Evolutionary conservation across 2,888 invertebrate species (phyloP).

Genomic region (Heliconius charithonia): DNA sequence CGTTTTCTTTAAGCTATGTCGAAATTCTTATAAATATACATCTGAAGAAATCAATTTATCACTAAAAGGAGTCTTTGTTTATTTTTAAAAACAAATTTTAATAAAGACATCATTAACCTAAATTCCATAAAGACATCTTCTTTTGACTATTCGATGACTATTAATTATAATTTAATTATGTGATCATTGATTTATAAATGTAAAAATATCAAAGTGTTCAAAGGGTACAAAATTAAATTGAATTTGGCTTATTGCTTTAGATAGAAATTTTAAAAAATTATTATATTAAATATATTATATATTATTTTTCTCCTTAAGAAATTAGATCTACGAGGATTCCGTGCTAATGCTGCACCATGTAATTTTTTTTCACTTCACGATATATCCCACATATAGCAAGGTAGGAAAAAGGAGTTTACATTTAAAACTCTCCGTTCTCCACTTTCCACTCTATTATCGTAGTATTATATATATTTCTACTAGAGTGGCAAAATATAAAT

Average conservation of each 20-base stretch:
- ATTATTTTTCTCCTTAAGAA: no score
- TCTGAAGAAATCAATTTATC: background rate
- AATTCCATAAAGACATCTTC: background rate
- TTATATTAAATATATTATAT: no score
- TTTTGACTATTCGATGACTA: background rate
- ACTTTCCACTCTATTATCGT: background rate
- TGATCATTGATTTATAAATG: background rate
- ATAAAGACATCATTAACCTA: background rate
- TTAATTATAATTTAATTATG: background rate
- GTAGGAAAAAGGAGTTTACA: background rate
- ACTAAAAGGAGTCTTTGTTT: background rate
- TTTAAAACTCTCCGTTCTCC: background rate
- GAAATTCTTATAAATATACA: no score
- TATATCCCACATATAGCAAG: background rate
- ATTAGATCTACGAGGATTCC: no score
- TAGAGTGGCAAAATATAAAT: no score
- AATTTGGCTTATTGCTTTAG: background rate
- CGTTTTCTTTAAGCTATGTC: no score
- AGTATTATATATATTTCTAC: no score
- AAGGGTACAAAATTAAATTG: no score
- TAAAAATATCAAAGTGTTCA: background rate
- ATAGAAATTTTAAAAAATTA: background rate
- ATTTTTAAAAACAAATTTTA: background rate
- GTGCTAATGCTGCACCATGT: no score
- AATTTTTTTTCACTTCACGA: background rate